These are phyloP conservation scores for Drosophila burlai DNA, from an alignment of 1,140 invertebrate genomes.

Conservation along the genomic window DNA sequence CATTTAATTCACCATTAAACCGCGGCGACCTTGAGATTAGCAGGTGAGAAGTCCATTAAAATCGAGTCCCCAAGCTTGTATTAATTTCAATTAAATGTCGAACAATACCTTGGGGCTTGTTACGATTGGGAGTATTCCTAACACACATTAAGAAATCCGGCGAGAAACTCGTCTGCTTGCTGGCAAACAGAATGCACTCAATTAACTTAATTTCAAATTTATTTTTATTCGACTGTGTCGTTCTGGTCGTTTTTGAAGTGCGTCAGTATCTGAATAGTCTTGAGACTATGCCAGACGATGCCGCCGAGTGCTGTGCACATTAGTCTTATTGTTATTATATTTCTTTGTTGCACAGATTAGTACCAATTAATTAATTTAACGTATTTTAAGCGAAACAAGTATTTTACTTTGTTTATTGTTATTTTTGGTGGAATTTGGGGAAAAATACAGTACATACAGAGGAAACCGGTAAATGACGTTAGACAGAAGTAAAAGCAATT, in stretches of 20 bases:
- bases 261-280: slow-evolving; percentile 26
- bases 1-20: slow-evolving; percentile 45
- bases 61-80: slow-evolving; percentile 30
- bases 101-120: slow-evolving; percentile 43
- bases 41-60: slow-evolving; percentile 65
- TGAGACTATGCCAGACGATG: slow-evolving; percentile 33
- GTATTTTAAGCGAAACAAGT: slow-evolving; percentile 63
- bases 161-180: slow-evolving; percentile 55
- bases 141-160: slow-evolving; percentile 37
- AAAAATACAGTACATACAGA: slow-evolving; percentile 5
- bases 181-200: slow-evolving; percentile 65
- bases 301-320: slow-evolving; percentile 22
- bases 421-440: slow-evolving; percentile 8
- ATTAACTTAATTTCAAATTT: slow-evolving; percentile 56
- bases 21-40: slow-evolving; percentile 63
- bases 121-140: slow-evolving; percentile 57
- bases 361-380: slow-evolving; percentile 59
- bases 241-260: slow-evolving; percentile 10
- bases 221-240: slow-evolving; percentile 25
- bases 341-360: slow-evolving; percentile 58
- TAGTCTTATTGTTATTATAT: slow-evolving; percentile 43
- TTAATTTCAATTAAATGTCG: slow-evolving; percentile 58
- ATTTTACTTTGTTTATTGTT: slow-evolving; percentile 39
- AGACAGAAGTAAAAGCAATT: not conserved
- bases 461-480: slow-evolving; percentile 29